phyloP scores from a whole-genome alignment of 2,797 vertebrate species.

The Lepus townsendii region DNA sequence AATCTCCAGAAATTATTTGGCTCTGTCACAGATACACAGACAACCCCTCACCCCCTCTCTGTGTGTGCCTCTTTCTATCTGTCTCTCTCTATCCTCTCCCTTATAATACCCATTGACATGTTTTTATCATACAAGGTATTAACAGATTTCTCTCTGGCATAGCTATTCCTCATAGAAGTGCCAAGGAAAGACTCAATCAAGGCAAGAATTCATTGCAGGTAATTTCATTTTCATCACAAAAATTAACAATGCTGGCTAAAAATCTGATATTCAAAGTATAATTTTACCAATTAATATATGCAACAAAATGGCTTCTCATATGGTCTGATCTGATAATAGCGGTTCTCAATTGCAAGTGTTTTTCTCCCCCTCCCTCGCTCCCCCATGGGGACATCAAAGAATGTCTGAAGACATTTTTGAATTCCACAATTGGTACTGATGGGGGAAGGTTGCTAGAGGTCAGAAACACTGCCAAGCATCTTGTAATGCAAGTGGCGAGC shows the following conservation, averaged over 20 bases:
- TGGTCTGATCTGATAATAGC: not conserved
- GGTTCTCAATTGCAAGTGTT: not conserved
- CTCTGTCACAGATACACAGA: not conserved
- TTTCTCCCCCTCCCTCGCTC: not conserved
- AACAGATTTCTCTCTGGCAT: not conserved
- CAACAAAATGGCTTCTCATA: not conserved
- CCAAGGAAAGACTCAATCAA: not conserved
- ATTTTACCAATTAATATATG: not conserved
- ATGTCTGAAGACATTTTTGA: not conserved
- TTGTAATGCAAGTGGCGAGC: not conserved
- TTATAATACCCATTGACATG: not conserved
- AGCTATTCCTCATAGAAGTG: not conserved
- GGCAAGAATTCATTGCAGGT: not conserved
- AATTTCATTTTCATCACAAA: slow-evolving; percentile 39
- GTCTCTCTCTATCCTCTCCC: no score
- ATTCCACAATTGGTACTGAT: not conserved
- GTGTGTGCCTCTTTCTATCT: no score
- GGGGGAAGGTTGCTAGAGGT: not conserved
- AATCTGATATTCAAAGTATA: slow-evolving; percentile 11
- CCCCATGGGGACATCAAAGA: no score
- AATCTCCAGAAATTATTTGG: no score
- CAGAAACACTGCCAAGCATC: not conserved
- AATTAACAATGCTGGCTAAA: slow-evolving; percentile 28
- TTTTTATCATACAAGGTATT: not conserved
- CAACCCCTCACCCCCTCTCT: no score